A percentile compares a stretch with the other conserved stretches of the same genome.
phyloP scores from a whole-genome alignment of 2,797 vertebrate genomes.

The Danio choprae region DNA sequence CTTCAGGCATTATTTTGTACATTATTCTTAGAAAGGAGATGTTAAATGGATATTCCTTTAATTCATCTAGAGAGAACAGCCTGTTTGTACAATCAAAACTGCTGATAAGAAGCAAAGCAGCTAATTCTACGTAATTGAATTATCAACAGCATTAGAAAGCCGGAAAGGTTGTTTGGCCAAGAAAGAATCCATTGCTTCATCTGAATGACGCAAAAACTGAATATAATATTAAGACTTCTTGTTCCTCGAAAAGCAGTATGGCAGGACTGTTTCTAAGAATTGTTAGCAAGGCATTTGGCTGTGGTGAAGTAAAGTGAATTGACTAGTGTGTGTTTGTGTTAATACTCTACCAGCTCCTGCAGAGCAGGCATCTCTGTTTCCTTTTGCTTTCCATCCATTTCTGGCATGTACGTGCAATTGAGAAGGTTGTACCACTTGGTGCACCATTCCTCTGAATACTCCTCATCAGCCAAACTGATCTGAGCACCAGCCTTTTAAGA shows the following conservation, averaged over 20 bases:
- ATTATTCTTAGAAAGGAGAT: background rate
- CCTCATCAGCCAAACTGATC: slow-evolving; percentile 92
- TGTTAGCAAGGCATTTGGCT: slow-evolving; percentile 12
- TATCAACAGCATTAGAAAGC: slow-evolving; percentile 10
- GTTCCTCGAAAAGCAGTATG: background rate
- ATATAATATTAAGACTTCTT: slow-evolving; percentile 5
- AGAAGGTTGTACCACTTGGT: slow-evolving; percentile 95
- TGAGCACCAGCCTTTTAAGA: slow-evolving; percentile 89
- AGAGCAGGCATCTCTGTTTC: slow-evolving; percentile 45
- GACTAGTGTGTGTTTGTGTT: slow-evolving; percentile 3
- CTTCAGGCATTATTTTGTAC: background rate
- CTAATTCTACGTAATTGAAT: slow-evolving; percentile 13
- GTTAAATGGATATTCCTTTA: background rate
- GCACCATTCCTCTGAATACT: slow-evolving; percentile 83
- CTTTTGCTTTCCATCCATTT: slow-evolving; percentile 78
- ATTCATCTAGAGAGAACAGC: background rate
- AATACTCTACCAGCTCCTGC: slow-evolving; percentile 48
- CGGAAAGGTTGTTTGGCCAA: background rate
- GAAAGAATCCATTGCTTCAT: slow-evolving; percentile 2
- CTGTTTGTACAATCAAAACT: background rate
- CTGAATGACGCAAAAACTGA: background rate
- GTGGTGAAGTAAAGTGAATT: background rate
- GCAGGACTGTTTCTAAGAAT: slow-evolving; percentile 19
- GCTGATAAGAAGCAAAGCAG: slow-evolving; percentile 1
- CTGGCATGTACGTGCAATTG: slow-evolving; percentile 82